Evolutionary conservation across 2,113 vertebrate species (phyloP).

Genomic region (Ameiurus melas): DNA sequence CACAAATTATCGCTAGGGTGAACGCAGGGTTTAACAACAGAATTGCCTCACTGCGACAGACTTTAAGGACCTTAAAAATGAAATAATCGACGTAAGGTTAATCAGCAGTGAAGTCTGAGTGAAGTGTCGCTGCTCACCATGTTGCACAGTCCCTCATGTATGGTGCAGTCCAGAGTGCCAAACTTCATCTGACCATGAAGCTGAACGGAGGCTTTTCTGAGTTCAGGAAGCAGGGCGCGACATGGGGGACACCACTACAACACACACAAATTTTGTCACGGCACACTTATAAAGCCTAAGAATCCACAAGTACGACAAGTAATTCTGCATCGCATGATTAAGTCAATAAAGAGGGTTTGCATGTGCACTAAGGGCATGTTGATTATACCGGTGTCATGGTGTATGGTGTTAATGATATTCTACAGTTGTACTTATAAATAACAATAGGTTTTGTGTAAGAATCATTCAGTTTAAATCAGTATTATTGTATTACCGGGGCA

Average conservation of each 20-base stretch:
- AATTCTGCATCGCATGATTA: background rate
- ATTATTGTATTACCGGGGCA: constrained; percentile 73
- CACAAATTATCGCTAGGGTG: background rate
- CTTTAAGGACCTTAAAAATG: background rate
- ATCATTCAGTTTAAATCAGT: background rate
- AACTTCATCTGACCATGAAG: constrained; percentile 90
- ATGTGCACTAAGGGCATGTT: background rate
- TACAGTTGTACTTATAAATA: background rate
- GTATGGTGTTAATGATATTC: background rate
- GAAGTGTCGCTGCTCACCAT: constrained; percentile 70
- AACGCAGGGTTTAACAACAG: background rate
- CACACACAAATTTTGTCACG: background rate
- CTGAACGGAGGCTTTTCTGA: constrained; percentile 93
- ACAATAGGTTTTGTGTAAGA: background rate
- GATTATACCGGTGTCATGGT: background rate
- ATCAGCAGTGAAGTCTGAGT: background rate
- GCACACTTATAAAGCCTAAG: background rate
- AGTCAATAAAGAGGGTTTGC: background rate
- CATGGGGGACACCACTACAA: constrained; percentile 96
- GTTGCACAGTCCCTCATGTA: constrained; percentile 89
- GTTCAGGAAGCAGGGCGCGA: constrained; percentile 88
- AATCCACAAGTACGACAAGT: background rate
- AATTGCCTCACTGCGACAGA: background rate
- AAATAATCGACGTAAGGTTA: background rate
- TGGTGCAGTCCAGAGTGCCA: constrained; percentile 93